Conservation (phyloP, 2,888 invertebrate species). For the Taenaris catops region DNA sequence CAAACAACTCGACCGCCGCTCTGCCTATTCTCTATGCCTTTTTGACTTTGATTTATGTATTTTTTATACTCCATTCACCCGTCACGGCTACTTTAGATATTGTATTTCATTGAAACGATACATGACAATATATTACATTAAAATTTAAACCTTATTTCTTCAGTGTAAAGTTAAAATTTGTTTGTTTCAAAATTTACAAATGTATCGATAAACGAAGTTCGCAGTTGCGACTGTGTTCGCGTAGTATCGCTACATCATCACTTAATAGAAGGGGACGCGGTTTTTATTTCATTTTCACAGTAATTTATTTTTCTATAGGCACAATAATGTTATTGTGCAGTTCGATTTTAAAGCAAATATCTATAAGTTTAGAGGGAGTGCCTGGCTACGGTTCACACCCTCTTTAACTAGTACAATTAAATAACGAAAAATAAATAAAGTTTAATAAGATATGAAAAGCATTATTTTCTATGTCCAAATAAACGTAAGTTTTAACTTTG, state of each 20-base stretch:
- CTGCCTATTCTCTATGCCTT: slow-evolving; percentile 75
- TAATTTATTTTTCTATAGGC: slow-evolving; percentile 69
- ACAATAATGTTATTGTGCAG: slow-evolving; percentile 65
- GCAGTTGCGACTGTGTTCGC: slow-evolving; percentile 61
- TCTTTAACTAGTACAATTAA: slow-evolving; percentile 36
- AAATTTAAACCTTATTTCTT: slow-evolving; percentile 22
- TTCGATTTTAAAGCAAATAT: slow-evolving; percentile 74
- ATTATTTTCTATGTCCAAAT: too few species aligned
- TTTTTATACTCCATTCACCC: slow-evolving; percentile 78
- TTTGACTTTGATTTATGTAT: slow-evolving; percentile 80
- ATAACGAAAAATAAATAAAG: slow-evolving; percentile 25
- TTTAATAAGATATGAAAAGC: too few species aligned
- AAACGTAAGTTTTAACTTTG: too few species aligned
- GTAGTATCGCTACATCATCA: slow-evolving; percentile 73
- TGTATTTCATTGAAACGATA: slow-evolving; percentile 40
- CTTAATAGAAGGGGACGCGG: slow-evolving; percentile 76
- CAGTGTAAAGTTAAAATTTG: slow-evolving; percentile 31
- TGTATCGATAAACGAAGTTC: slow-evolving; percentile 43
- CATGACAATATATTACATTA: slow-evolving; percentile 23
- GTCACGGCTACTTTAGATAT: slow-evolving; percentile 69
- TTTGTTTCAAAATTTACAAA: slow-evolving; percentile 29
- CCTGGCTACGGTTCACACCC: slow-evolving; percentile 61
- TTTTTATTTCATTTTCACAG: slow-evolving; percentile 77
- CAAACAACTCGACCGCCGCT: slow-evolving; percentile 62
- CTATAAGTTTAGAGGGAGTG: slow-evolving; percentile 52